Evolutionary conservation across 2,888 invertebrate species (phyloP).

Genomic region (Drosophila putrida): DNA sequence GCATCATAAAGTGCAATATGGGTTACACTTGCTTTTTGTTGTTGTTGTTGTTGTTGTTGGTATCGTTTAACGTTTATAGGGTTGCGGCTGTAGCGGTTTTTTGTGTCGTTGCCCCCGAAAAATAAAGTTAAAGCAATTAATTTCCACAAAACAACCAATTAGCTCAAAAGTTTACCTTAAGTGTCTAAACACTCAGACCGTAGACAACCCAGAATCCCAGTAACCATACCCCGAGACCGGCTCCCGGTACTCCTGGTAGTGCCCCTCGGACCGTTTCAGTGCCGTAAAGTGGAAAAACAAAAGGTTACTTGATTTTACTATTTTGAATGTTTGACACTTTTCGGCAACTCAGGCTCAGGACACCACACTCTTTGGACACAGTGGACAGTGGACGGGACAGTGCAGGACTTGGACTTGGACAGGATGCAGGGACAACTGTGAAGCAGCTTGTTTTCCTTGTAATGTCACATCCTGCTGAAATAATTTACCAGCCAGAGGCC

Average conservation of each 20-base stretch:
- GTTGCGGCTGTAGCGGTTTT: constrained; percentile 13
- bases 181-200: constrained; percentile 82
- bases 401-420: constrained; percentile 1
- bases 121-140: constrained; percentile 85
- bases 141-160: constrained; percentile 85
- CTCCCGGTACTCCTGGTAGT: too few relatives aligned
- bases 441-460: constrained; percentile 78
- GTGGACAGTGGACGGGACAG: too few relatives aligned
- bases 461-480: constrained; percentile 80
- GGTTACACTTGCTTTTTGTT: constrained; percentile 23
- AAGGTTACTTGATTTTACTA: constrained; percentile 85
- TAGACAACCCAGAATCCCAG: constrained; percentile 26
- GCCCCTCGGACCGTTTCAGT: not conserved
- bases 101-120: constrained; percentile 47
- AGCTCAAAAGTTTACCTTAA: constrained; percentile 85
- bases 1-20: constrained; percentile 77
- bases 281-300: constrained; percentile 69
- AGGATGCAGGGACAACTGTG: constrained; percentile 5
- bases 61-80: constrained; percentile 1
- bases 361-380: constrained; percentile 1
- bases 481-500: constrained; percentile 65
- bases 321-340: constrained; percentile 85
- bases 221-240: not conserved
- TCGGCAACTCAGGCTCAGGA: constrained; percentile 57
- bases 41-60: not conserved